Base-by-base conservation (phyloP, 2,888 invertebrate species). In the Drosophila rellima region DNA sequence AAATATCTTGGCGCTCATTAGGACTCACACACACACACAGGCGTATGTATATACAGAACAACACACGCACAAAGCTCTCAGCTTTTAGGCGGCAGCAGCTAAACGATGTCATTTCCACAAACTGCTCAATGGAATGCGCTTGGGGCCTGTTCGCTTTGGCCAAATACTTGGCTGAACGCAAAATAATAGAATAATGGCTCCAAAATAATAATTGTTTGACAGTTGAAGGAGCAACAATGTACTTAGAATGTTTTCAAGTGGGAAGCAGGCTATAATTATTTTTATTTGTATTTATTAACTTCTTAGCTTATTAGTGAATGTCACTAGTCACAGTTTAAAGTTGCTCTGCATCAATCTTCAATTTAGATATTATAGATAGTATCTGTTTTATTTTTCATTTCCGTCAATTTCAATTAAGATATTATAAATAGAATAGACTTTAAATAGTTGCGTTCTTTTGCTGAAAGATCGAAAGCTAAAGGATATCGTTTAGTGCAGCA, bases 61-160 rank as follows among this genome's bases (percentile, higher is more conserved):
- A 68, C 29, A 39, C 23, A 47, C 13, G 31, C 15, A 56, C 74
- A 78, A 74, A 70, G 59, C 70, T 57, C 60, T 33, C 60, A 63
- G 64, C 56, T 74, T 64, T 62, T 74, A 59, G 70, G 70, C 69
- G 56, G 74, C 62, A 71, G 66, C 75, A 70, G 54, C 69, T 77
- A 75, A 83, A 80, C 66, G 74, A 76, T 78, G 83, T 78, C 68
- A 78, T 86, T 82, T 86, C 84, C 80, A 75, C 60, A 45, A 45
- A 26, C 45, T 35, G 67, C 55, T 79, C 70, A 74, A 79, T 70
- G 79, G 74, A 70, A 70, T 70, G 54, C 55, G 69, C 74, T 40
- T 26, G 23, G 23, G 50, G 64, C 62, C 65, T 59, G 60, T 44
- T 48, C 42, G 45, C 55, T 63, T 47, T 31, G 47, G 37, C 45